Conservation (phyloP, 2,888 invertebrate genomes). For the Charanyca ferruginea region DNA sequence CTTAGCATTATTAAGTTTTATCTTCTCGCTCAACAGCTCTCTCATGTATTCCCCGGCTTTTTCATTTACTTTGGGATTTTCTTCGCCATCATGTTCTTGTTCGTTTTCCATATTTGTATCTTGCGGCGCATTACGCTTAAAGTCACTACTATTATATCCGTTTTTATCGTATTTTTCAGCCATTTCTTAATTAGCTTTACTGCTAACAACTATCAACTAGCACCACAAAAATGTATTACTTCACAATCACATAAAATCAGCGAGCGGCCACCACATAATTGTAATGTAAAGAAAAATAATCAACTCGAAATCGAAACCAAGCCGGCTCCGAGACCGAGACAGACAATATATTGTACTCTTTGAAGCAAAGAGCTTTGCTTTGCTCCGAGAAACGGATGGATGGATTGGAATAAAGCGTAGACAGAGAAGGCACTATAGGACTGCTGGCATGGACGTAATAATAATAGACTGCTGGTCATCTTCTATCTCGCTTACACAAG, state of each 20-base stretch:
- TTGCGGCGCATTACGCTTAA: slow-evolving; percentile 84
- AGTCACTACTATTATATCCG: slow-evolving; percentile 87
- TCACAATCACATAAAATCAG: slow-evolving; percentile 19
- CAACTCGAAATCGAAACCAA: slow-evolving; percentile 22
- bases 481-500: too few relatives aligned
- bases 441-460: too few relatives aligned
- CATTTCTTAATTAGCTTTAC: slow-evolving; percentile 66
- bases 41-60: slow-evolving; percentile 95
- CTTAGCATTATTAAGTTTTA: slow-evolving; percentile 92
- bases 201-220: slow-evolving; percentile 12
- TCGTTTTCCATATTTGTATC: slow-evolving; percentile 69
- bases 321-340: not conserved
- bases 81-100: slow-evolving; percentile 90
- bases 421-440: too few relatives aligned
- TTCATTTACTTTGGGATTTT: slow-evolving; percentile 91
- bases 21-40: slow-evolving; percentile 94
- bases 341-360: too few relatives aligned
- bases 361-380: too few relatives aligned
- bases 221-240: slow-evolving; percentile 15
- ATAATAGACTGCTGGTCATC: too few relatives aligned
- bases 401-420: too few relatives aligned
- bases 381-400: too few relatives aligned
- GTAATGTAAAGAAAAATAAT: slow-evolving; percentile 31
- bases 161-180: slow-evolving; percentile 86
- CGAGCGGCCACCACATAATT: slow-evolving; percentile 1